Evolutionary conservation across 92 coral and sea anemone species (phyloP).

Genomic region (Phymanthus crucifer): DNA sequence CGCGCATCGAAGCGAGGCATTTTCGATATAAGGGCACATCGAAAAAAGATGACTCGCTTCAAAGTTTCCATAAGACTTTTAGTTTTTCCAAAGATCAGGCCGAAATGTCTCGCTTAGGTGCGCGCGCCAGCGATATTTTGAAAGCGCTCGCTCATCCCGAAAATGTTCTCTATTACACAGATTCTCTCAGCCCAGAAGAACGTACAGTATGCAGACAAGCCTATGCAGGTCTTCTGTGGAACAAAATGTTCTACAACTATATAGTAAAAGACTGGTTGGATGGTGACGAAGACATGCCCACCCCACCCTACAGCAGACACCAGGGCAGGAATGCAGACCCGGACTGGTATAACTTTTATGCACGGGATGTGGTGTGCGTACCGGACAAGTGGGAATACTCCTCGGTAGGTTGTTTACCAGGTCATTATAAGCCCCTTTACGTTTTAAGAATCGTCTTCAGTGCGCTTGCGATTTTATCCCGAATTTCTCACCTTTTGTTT

Average conservation of each 20-base stretch:
- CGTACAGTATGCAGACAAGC: slow-evolving; percentile 70
- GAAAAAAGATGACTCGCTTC: no score
- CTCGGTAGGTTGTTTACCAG: slow-evolving; percentile 51
- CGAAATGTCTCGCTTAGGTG: no score
- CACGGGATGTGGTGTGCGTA: slow-evolving; percentile 73
- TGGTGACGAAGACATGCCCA: slow-evolving; percentile 84
- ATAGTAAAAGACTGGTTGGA: slow-evolving; percentile 74
- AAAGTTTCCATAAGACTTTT: no score
- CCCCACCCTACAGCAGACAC: slow-evolving; percentile 64
- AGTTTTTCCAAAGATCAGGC: no score
- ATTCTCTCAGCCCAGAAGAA: slow-evolving; percentile 59
- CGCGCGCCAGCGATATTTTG: no score
- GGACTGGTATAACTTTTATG: slow-evolving; percentile 72
- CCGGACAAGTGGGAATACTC: slow-evolving; percentile 97
- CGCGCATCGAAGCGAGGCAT: no score
- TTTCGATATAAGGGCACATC: no score
- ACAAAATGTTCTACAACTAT: slow-evolving; percentile 82
- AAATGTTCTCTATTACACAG: slow-evolving; percentile 17
- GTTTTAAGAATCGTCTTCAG: no score
- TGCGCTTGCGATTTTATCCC: no score
- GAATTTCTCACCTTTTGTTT: no score
- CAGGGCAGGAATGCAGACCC: slow-evolving; percentile 74
- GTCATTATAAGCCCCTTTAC: no score
- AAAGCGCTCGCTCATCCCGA: background rate
- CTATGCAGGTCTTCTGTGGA: slow-evolving; percentile 86